These are phyloP conservation scores for Hemicrepidius hirtus DNA, from an alignment of 2,888 invertebrate species.

Conservation along the genomic window DNA sequence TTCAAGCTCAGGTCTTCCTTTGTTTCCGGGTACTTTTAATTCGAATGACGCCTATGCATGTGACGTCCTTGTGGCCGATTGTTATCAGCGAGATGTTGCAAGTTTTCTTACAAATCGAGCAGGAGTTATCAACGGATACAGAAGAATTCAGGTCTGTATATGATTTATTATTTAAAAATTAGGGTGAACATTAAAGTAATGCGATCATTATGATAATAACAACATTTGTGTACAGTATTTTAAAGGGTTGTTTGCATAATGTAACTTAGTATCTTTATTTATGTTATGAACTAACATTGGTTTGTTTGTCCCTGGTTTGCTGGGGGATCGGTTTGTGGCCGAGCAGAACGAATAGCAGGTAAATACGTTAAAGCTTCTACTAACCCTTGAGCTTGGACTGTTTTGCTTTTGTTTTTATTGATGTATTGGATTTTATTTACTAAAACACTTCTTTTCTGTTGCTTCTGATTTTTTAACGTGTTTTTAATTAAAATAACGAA, in stretches of 20 bases:
- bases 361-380: conserved; percentile 50
- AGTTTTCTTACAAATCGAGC: conserved; percentile 90
- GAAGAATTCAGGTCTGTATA: conserved; percentile 82
- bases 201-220: background rate
- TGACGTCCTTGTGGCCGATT: conserved; percentile 93
- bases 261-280: conserved; percentile 34
- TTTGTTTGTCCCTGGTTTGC: conserved; percentile 57
- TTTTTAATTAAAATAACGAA: background rate
- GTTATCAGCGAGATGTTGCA: conserved; percentile 94
- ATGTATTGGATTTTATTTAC: too few relatives aligned
- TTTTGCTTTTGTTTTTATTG: background rate
- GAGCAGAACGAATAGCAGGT: conserved; percentile 63
- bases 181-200: background rate
- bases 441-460: too few relatives aligned
- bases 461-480: too few relatives aligned
- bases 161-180: background rate
- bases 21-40: conserved; percentile 91
- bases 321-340: conserved; percentile 56
- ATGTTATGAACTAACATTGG: conserved; percentile 49
- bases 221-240: conserved; percentile 9
- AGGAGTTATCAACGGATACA: conserved; percentile 84
- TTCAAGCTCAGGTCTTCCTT: conserved; percentile 90
- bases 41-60: conserved; percentile 88
- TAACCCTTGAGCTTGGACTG: conserved; percentile 10
- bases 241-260: conserved; percentile 15